Conservation (phyloP, 2,797 vertebrate genomes). For the Alcedo atthis region DNA sequence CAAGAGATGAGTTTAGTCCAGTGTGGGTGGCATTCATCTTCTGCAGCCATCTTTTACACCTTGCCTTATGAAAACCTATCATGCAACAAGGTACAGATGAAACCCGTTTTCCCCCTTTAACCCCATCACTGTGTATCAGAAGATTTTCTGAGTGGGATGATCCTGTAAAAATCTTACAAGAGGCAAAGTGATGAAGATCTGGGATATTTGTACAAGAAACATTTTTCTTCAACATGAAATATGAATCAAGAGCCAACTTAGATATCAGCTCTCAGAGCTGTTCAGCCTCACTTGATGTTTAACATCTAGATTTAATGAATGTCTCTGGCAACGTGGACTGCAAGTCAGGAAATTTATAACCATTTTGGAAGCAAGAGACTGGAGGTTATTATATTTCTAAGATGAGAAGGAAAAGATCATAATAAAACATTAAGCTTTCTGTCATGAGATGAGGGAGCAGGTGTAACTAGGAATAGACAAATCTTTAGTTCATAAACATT, state of each 20-base stretch:
- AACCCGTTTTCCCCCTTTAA: background rate
- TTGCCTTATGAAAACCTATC: background rate
- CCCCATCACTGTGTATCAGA: background rate
- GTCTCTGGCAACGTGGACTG: background rate
- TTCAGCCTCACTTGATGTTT: constrained; percentile 43
- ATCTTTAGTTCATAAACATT: background rate
- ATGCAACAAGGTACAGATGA: background rate
- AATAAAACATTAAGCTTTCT: constrained; percentile 35
- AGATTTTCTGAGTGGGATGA: background rate
- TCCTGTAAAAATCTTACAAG: background rate
- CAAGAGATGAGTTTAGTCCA: background rate
- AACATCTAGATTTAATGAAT: constrained; percentile 41
- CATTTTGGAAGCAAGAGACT: constrained; percentile 8
- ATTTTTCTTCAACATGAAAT: constrained; percentile 33
- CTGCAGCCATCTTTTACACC: background rate
- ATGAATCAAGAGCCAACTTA: background rate
- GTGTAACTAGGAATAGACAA: background rate
- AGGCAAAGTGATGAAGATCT: background rate
- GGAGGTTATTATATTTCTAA: constrained; percentile 33
- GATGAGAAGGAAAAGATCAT: constrained; percentile 29
- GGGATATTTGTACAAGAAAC: background rate
- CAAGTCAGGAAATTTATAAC: constrained; percentile 39
- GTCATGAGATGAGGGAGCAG: constrained; percentile 18
- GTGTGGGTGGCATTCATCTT: background rate
- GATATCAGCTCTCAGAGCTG: background rate